phyloP scores from a whole-genome alignment of 2,113 vertebrate genomes.

The Phocoena phocoena region DNA sequence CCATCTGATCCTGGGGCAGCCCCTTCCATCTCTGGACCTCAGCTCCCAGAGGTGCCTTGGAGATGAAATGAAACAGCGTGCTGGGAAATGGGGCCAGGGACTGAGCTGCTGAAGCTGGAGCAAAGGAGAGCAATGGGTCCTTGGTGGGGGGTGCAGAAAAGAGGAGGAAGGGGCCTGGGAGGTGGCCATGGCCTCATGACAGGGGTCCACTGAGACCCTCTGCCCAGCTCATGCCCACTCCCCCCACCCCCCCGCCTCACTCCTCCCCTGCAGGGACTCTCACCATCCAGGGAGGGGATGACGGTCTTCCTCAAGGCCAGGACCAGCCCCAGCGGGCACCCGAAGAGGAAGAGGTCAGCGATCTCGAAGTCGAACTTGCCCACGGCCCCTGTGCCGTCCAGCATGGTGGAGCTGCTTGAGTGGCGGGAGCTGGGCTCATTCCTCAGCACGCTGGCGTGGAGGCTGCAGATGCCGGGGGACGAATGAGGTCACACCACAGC shows the following conservation, averaged over 20 bases:
- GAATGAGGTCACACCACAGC: accelerated
- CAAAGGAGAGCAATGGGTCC: background rate
- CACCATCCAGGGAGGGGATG: constrained; percentile 94
- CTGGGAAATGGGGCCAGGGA: background rate
- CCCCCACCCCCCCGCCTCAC: background rate
- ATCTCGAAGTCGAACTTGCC: constrained; percentile 97
- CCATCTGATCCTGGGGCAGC: background rate
- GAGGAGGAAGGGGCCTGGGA: background rate
- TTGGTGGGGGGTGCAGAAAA: background rate
- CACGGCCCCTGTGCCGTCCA: constrained; percentile 86
- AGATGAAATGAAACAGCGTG: background rate
- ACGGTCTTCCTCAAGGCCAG: constrained; percentile 96
- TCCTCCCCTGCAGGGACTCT: constrained; percentile 61
- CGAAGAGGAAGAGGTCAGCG: constrained; percentile 97
- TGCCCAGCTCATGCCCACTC: background rate
- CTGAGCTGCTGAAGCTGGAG: background rate
- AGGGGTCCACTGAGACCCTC: background rate
- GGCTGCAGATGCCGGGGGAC: constrained; percentile 80
- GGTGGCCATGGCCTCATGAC: background rate
- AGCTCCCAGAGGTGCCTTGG: background rate
- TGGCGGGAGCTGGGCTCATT: constrained; percentile 89
- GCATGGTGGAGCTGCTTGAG: constrained; percentile 94
- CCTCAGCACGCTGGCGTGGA: constrained; percentile 93
- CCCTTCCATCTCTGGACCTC: background rate
- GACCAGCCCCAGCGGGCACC: constrained; percentile 96